Conservation (phyloP, 2,888 invertebrate genomes). For the Monopis laevigella region DNA sequence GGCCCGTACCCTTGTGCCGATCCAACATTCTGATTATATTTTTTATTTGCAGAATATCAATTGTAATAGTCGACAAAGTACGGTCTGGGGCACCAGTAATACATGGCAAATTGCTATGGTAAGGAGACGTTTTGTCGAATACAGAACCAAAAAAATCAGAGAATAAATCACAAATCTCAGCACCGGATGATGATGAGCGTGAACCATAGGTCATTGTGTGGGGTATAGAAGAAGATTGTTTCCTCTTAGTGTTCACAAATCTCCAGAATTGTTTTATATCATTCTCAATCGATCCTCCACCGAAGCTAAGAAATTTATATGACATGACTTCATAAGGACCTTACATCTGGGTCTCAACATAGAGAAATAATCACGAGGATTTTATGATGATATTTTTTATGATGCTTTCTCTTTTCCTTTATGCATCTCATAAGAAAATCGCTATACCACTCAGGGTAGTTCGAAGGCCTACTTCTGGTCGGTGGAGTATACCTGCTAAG, state of each 20-base stretch:
- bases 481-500: not conserved
- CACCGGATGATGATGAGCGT: not conserved
- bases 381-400: not conserved
- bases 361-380: not conserved
- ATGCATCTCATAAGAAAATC: not conserved
- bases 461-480: not conserved
- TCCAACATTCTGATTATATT: not conserved
- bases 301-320: not conserved
- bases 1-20: not conserved
- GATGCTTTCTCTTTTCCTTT: not conserved
- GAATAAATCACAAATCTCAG: not conserved
- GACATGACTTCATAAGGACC: not conserved
- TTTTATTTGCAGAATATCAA: not conserved
- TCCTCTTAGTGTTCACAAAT: not conserved
- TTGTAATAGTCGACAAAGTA: not conserved
- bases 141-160: slow-evolving; percentile 1
- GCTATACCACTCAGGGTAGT: not conserved
- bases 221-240: not conserved
- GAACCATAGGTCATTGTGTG: not conserved
- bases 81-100: not conserved
- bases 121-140: slow-evolving; percentile 3
- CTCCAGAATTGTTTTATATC: not conserved
- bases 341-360: not conserved
- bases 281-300: not conserved
- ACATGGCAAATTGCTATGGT: not conserved